Conservation (phyloP, 1,140 invertebrate genomes). For the Drosophila orena region DNA sequence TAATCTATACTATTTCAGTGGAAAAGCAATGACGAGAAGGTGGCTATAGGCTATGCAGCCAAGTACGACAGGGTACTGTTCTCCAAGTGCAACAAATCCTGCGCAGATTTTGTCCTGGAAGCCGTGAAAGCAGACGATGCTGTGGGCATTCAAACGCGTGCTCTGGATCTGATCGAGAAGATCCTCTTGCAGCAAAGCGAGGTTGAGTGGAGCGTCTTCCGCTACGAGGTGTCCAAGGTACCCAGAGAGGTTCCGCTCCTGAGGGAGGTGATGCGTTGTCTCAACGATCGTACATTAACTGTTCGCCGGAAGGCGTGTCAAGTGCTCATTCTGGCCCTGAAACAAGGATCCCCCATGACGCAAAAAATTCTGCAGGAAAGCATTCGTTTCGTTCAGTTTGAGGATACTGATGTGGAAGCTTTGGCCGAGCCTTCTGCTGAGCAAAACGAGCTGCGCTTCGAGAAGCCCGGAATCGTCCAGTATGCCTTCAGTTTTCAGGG, state of each 20-base stretch:
- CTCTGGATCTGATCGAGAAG: conserved; percentile 67
- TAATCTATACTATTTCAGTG: conserved; percentile 42
- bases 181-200: conserved; percentile 73
- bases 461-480: conserved; percentile 52
- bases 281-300: conserved; percentile 70
- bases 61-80: conserved; percentile 81
- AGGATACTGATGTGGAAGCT: conserved; percentile 43
- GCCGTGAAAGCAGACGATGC: conserved; percentile 69
- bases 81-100: conserved; percentile 77
- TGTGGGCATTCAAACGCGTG: conserved; percentile 61
- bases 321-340: conserved; percentile 58
- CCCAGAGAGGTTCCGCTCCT: conserved; percentile 74
- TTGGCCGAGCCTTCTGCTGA: conserved; percentile 32
- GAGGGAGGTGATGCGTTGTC: conserved; percentile 58
- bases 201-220: conserved; percentile 80
- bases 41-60: conserved; percentile 77
- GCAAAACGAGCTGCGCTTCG: conserved; percentile 58
- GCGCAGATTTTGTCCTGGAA: conserved; percentile 60
- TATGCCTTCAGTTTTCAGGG: conserved; percentile 73
- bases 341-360: conserved; percentile 71
- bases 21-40: conserved; percentile 66
- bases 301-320: conserved; percentile 77
- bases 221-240: conserved; percentile 74
- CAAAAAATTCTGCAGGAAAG: conserved; percentile 67
- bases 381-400: conserved; percentile 65